phyloP scores from a whole-genome alignment of 2,113 vertebrate genomes.

The Microtus richardsoni region DNA sequence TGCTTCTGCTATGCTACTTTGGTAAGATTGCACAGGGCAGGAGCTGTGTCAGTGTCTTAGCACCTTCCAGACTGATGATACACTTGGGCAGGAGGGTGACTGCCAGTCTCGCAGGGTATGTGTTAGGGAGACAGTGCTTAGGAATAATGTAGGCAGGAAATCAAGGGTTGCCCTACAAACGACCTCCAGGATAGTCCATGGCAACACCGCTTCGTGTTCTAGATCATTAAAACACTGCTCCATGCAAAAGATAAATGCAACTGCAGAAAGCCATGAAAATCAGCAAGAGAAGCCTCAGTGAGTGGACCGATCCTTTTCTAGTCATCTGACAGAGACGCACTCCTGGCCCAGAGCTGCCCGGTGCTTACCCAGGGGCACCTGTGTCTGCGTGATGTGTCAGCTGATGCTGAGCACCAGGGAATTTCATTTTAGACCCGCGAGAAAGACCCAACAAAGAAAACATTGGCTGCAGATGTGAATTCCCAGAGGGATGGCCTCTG shows the following conservation, averaged over 20 bases:
- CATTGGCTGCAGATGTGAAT: not conserved
- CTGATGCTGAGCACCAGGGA: not conserved
- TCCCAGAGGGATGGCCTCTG: not conserved
- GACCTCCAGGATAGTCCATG: not conserved
- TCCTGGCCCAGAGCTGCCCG: rapidly evolving
- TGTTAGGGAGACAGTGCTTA: not conserved
- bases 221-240: not conserved
- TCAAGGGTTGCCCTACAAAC: not conserved
- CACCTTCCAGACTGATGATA: not conserved
- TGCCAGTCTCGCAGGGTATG: not conserved
- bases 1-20: not conserved
- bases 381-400: rapidly evolving
- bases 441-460: not conserved
- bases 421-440: not conserved
- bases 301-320: not conserved
- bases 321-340: not conserved
- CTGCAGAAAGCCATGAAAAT: not conserved
- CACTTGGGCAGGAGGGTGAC: not conserved
- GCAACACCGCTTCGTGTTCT: not conserved
- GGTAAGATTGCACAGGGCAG: not conserved
- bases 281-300: not conserved
- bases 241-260: not conserved
- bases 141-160: not conserved
- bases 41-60: not conserved
- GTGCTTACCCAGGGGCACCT: not conserved